Evolutionary conservation across 2,888 invertebrate species (phyloP), one percentile per base, ranked within the genome.

Genomic region (Trisateles emortualis): DNA sequence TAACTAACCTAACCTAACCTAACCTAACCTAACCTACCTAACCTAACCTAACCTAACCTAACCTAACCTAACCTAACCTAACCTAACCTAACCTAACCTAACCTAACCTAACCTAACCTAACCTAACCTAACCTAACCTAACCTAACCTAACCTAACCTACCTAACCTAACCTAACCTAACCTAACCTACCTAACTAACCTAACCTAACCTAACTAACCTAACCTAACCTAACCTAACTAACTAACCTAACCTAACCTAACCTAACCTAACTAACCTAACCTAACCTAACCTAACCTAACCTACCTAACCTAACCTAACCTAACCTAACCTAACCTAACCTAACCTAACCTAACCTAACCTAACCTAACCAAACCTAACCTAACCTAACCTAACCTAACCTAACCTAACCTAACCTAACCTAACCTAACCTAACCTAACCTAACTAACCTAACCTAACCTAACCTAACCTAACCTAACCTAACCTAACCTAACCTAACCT

Each of bases 201-300:
- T n/a, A n/a, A n/a, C n/a, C n/a, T n/a, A n/a, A n/a, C n/a, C 33
- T 33, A 33, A 33, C 33, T 33, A 33, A 33, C 33, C 33, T 33
- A 33, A 33, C 33, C 33, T 33, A 33, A 33, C 33, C 33, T 33
- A 33, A 33, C 33, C 33, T 33, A 33, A 33, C 33, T 22, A 29
- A 22, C 33, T 33, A 33, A 33, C 33, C 33, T 33, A 33, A 33
- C 33, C 33, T 33, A 33, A 33, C 33, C 33, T 33, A 33, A 33
- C 33, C 33, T 33, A 33, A 33, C 33, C 33, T 33, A 33, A 33
- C 33, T 13, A n/a, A n/a, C n/a, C n/a, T n/a, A n/a, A n/a, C n/a
- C n/a, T n/a, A n/a, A n/a, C n/a, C n/a, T n/a, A n/a, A n/a, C n/a
- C n/a, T n/a, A n/a, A n/a, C n/a, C n/a, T n/a, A n/a, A n/a, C n/a